These are phyloP conservation scores for Limnephilus marmoratus DNA, from an alignment of 2,888 invertebrate species.

Conservation along the genomic window DNA sequence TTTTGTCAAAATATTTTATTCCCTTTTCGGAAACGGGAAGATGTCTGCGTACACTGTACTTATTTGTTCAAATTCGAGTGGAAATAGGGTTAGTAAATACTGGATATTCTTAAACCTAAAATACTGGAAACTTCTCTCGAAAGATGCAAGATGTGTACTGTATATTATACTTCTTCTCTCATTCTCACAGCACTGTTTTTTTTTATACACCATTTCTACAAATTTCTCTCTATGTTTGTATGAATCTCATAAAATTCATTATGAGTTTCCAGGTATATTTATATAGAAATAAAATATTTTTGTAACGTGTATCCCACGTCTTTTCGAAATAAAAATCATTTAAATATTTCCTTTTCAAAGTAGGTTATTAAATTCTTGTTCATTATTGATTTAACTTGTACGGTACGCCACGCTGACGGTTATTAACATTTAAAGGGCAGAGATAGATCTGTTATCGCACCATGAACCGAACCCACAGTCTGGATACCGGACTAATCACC, in stretches of 20 bases:
- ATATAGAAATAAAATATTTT: no score
- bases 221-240: not conserved
- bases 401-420: not conserved
- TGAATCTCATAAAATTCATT: not conserved
- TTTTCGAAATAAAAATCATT: no score
- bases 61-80: not conserved
- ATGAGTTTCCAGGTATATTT: no score
- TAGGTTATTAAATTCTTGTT: not conserved
- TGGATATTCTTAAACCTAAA: not conserved
- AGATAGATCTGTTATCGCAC: not conserved
- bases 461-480: not conserved
- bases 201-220: not conserved
- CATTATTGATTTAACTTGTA: not conserved
- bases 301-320: no score
- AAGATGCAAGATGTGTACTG: not conserved
- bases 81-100: not conserved
- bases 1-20: not conserved
- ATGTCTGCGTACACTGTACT: not conserved
- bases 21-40: not conserved
- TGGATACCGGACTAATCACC: not conserved
- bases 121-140: not conserved
- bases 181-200: not conserved
- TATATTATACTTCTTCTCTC: not conserved
- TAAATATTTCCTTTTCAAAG: no score
- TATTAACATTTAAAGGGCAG: not conserved